Evolutionary conservation across 37 sponge, comb jelly and placozoan genomes (phyloP).

Genomic region (Theonella swinhoei): DNA sequence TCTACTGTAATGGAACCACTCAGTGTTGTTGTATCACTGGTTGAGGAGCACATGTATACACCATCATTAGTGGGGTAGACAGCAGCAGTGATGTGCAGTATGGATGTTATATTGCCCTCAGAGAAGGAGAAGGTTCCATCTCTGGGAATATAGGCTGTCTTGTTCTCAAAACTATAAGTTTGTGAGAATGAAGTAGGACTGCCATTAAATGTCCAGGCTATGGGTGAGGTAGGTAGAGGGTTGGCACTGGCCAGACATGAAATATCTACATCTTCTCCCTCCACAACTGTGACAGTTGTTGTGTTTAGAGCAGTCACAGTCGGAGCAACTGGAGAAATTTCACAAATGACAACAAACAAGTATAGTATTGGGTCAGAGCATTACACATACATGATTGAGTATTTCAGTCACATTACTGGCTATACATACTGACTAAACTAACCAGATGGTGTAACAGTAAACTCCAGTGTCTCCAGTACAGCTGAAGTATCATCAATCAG

Average conservation of each 20-base stretch:
- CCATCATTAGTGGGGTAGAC: slow-evolving; percentile 32
- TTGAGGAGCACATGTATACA: slow-evolving; percentile 22
- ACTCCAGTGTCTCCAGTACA: background rate
- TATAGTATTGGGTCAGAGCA: too few species aligned
- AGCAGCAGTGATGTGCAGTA: slow-evolving; percentile 19
- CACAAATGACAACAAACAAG: too few species aligned
- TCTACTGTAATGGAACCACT: background rate
- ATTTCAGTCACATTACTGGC: too few species aligned
- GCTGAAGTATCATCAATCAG: background rate
- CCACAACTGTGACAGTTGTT: slow-evolving; percentile 4
- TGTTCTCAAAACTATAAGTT: background rate
- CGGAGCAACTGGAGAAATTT: background rate
- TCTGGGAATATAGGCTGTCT: background rate
- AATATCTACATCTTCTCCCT: slow-evolving; percentile 32
- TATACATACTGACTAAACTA: background rate
- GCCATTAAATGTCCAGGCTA: slow-evolving; percentile 28
- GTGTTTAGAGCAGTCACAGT: background rate
- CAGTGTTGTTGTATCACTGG: background rate
- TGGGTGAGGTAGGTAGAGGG: slow-evolving; percentile 34
- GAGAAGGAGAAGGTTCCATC: background rate
- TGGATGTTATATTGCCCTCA: slow-evolving; percentile 12
- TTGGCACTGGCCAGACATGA: slow-evolving; percentile 37
- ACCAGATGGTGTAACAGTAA: background rate
- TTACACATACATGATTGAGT: too few species aligned
- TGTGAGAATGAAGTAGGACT: background rate